Evolutionary conservation across 2,888 invertebrate species (phyloP).

Genomic region (Macrophya alboannulata): DNA sequence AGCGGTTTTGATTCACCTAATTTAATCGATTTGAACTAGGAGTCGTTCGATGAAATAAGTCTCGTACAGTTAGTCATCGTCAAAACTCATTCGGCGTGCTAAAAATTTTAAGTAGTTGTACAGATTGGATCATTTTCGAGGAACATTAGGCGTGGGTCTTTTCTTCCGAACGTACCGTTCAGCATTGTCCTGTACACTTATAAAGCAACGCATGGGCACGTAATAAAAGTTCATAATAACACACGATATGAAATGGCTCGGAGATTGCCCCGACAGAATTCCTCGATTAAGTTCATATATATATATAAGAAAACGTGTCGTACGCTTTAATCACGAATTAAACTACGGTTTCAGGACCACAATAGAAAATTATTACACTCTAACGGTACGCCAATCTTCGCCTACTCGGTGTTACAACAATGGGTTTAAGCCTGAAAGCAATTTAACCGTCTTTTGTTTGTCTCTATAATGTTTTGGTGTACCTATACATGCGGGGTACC

Average conservation of each 20-base stretch:
- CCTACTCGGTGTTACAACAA: constrained; percentile 40
- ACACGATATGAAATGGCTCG: not conserved
- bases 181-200: not conserved
- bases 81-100: not conserved
- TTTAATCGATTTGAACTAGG: not conserved
- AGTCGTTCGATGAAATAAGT: not conserved
- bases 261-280: not conserved
- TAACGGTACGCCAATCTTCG: constrained; percentile 31
- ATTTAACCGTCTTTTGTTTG: constrained; percentile 40
- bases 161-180: no score
- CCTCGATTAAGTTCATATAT: not conserved
- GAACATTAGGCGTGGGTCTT: not conserved
- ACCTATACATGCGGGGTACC: not conserved
- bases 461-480: not conserved
- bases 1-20: not conserved
- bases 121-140: not conserved
- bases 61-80: not conserved
- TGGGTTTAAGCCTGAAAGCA: constrained; percentile 12
- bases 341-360: constrained; percentile 19
- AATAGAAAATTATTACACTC: constrained; percentile 24
- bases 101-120: not conserved
- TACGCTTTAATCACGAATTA: constrained; percentile 13
- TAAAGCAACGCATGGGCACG: not conserved
- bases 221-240: not conserved
- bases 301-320: not conserved